phyloP scores from a whole-genome alignment of 35 echinoderm and acorn worm genomes.

The Heliocidaris tuberculata region DNA sequence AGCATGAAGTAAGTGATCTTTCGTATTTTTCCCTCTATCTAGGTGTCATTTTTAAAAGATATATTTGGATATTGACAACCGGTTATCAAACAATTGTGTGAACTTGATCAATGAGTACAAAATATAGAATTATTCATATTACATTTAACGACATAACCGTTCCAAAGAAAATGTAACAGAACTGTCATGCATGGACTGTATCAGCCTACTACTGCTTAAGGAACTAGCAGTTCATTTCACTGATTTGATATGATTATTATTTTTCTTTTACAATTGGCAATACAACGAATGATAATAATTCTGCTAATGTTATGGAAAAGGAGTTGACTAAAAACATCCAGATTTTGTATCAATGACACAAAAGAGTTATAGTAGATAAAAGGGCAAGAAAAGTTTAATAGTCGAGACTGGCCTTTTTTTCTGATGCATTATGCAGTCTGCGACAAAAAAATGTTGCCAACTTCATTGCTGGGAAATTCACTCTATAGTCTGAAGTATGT shows the following conservation, averaged over 20 bases:
- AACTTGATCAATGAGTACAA: background rate
- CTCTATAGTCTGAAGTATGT: no score
- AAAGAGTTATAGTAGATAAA: background rate
- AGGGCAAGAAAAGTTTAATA: background rate
- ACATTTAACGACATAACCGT: background rate
- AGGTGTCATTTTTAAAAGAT: background rate
- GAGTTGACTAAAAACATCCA: background rate
- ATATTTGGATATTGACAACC: background rate
- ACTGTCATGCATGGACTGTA: background rate
- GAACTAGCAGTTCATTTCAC: no score
- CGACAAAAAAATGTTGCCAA: no score
- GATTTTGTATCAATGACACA: background rate
- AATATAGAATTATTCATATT: background rate
- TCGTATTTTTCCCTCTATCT: background rate
- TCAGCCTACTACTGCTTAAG: no score
- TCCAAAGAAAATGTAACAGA: background rate
- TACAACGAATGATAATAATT: background rate
- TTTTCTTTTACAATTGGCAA: no score
- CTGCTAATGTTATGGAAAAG: background rate
- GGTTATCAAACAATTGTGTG: background rate
- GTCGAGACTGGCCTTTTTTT: background rate
- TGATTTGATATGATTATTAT: no score
- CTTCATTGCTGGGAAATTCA: no score
- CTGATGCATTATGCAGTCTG: no score
- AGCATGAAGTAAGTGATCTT: conserved; percentile 45